Percentiles rank a stretch among this genome's conserved stretches.
Conservation (phyloP, 2,888 invertebrate genomes). For the Melinaea marsaeus region DNA sequence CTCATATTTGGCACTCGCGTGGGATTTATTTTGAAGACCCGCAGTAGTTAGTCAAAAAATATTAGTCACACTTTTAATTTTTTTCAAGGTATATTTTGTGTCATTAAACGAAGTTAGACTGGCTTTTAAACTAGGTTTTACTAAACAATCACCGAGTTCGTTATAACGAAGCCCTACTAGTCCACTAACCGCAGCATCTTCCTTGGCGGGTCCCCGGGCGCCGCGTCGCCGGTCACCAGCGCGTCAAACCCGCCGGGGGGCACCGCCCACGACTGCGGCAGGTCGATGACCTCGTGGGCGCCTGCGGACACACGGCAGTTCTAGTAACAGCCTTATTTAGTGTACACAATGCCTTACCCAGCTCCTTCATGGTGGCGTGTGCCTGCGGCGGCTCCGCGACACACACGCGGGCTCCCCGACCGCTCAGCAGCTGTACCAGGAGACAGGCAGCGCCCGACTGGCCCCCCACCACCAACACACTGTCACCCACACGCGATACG, state of each 20-base stretch:
- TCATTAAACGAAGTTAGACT: too few relatives aligned
- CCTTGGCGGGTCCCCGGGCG: conserved; percentile 30
- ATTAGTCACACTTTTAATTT: too few relatives aligned
- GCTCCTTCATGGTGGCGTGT: conserved; percentile 44
- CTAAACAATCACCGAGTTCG: too few relatives aligned
- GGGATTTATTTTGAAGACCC: too few relatives aligned
- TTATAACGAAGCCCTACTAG: too few relatives aligned
- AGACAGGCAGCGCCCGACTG: conserved; percentile 61
- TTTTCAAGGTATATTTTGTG: too few relatives aligned
- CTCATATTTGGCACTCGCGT: too few relatives aligned
- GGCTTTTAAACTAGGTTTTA: too few relatives aligned
- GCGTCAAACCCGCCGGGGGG: conserved; percentile 60
- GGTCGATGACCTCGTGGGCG: conserved; percentile 51
- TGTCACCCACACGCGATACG: conserved; percentile 27
- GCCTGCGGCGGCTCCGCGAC: conserved; percentile 52
- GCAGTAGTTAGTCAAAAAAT: too few relatives aligned
- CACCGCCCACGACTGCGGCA: conserved; percentile 43
- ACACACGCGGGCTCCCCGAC: conserved; percentile 57
- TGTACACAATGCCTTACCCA: conserved; percentile 42
- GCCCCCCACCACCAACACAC: conserved; percentile 64
- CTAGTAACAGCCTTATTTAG: not conserved
- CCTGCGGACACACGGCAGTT: conserved; percentile 37
- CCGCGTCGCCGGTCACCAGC: conserved; percentile 37
- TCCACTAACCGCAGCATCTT: conserved; percentile 54
- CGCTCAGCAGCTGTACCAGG: conserved; percentile 54